Conservation (phyloP, 2,113 vertebrate species). For the Todiramphus chloris region DNA sequence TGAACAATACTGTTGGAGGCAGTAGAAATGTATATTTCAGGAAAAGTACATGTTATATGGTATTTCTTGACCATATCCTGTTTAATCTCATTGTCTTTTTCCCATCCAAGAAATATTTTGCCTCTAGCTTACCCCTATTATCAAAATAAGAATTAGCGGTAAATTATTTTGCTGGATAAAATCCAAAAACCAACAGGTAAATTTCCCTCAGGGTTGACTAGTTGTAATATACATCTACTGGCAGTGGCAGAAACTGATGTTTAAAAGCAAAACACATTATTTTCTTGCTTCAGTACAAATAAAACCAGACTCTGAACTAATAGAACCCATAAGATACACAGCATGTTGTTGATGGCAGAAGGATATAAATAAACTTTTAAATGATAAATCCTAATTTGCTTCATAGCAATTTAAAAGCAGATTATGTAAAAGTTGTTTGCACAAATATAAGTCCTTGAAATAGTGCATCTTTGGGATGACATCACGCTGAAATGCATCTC, state of each 20-base stretch:
- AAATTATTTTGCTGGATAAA: slow-evolving; percentile 27
- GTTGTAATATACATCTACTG: neutral
- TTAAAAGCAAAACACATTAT: neutral
- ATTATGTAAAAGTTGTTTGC: neutral
- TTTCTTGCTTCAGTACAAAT: neutral
- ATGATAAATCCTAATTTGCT: neutral
- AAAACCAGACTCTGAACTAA: neutral
- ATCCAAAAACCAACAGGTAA: neutral
- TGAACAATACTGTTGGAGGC: neutral
- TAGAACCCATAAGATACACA: neutral
- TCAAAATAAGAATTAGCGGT: neutral
- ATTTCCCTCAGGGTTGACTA: neutral
- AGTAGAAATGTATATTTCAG: neutral
- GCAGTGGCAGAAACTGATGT: neutral
- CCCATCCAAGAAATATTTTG: neutral
- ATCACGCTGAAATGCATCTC: neutral
- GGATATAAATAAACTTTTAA: neutral
- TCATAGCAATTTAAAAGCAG: neutral
- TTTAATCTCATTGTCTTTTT: neutral
- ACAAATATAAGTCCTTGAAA: neutral
- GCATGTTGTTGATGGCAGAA: neutral
- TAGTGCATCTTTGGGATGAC: neutral
- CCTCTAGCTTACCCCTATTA: neutral
- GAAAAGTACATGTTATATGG: neutral
- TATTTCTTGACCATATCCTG: neutral